A percentile compares a stretch with the other conserved stretches of the same genome.
Conservation (phyloP, 2,797 vertebrate genomes). For the Diplodus sargus region DNA sequence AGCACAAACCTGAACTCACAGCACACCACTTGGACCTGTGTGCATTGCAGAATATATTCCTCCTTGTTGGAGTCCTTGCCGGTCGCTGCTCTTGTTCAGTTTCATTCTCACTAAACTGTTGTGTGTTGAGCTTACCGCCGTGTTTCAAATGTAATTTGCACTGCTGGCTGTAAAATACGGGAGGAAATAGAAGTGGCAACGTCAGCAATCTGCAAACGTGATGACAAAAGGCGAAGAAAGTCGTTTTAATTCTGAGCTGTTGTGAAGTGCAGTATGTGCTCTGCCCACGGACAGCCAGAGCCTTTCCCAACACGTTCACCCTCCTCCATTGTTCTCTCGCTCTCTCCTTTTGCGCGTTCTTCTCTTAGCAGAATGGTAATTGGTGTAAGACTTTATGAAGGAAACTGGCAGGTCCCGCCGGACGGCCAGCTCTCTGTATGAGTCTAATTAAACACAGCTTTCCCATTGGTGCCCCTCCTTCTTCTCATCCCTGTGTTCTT, state of each 20-base stretch:
- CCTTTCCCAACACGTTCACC: neutral
- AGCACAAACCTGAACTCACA: constrained; percentile 29
- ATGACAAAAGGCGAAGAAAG: neutral
- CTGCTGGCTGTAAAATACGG: neutral
- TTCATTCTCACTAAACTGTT: constrained; percentile 1
- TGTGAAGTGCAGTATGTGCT: neutral
- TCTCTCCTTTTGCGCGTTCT: constrained; percentile 16
- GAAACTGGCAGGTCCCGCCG: constrained; percentile 51
- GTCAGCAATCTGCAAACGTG: neutral
- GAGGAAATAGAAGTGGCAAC: neutral
- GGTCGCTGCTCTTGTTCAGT: neutral
- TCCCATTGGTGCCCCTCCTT: constrained; percentile 47
- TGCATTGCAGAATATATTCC: constrained; percentile 15
- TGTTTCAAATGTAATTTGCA: constrained; percentile 18
- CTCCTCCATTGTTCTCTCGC: neutral
- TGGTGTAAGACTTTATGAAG: constrained; percentile 52
- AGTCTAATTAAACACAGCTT: constrained; percentile 79
- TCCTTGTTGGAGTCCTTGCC: constrained; percentile 15
- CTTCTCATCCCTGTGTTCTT: constrained; percentile 35
- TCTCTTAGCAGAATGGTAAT: constrained; percentile 48
- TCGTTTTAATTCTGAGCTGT: neutral
- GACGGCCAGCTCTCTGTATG: constrained; percentile 62
- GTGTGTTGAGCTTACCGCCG: constrained; percentile 17
- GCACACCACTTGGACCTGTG: constrained; percentile 57
- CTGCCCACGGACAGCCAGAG: neutral